A percentile compares a stretch with the other conserved stretches of the same genome.
Conservation (phyloP, 2,113 vertebrate species). For the Phaetusa simplex region DNA sequence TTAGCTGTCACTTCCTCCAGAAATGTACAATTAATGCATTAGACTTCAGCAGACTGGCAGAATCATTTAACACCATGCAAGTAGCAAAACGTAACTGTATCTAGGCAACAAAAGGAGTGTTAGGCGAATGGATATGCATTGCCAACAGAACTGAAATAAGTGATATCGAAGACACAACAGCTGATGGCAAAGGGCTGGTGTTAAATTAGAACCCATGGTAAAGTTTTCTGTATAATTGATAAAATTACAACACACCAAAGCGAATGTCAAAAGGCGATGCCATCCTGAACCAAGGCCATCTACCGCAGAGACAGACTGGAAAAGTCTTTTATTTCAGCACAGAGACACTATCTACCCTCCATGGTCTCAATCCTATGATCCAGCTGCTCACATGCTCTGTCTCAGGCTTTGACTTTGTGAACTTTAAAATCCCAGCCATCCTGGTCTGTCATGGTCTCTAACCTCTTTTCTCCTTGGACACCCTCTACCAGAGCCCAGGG, state of each 20-base stretch:
- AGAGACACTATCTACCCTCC: background rate
- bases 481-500: background rate
- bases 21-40: background rate
- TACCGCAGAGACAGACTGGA: background rate
- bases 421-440: background rate
- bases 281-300: background rate
- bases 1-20: background rate
- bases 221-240: background rate
- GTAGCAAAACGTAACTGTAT: background rate
- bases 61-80: slow-evolving; percentile 5
- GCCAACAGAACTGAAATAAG: background rate
- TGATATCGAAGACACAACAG: background rate
- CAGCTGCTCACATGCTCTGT: background rate
- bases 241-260: background rate
- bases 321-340: background rate
- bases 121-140: background rate
- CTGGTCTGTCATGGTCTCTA: background rate
- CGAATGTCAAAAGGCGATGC: background rate
- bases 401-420: background rate
- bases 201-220: background rate
- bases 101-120: slow-evolving; percentile 25
- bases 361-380: background rate
- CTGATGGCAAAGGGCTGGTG: background rate
- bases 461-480: background rate
- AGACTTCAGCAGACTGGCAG: background rate